These are phyloP conservation scores for Etheostoma nigrum DNA, from an alignment of 2,797 vertebrate species.

Conservation along the genomic window DNA sequence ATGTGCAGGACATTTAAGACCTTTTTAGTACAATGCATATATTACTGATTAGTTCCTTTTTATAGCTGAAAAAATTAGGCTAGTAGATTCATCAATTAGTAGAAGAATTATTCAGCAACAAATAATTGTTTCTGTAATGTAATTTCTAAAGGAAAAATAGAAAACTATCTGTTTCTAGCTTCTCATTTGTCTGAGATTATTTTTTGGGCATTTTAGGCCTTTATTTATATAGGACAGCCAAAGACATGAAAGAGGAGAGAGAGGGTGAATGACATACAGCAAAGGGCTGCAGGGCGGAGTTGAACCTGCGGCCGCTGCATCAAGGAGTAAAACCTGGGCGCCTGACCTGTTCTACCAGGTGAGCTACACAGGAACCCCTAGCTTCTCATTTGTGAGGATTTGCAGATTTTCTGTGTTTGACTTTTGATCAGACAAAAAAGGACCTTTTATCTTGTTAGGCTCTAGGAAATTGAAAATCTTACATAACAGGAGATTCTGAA, in stretches of 20 bases:
- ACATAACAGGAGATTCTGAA: background rate
- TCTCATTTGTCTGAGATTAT: background rate
- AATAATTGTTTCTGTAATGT: background rate
- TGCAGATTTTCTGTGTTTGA: background rate
- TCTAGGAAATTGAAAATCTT: background rate
- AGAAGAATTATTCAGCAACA: background rate
- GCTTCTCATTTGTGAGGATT: background rate
- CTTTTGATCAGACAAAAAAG: background rate
- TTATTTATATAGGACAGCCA: no score
- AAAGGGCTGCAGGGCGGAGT: no score
- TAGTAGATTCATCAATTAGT: no score
- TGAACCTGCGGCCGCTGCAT: no score
- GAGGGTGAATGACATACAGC: no score
- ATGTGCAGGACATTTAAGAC: background rate
- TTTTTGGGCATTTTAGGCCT: no score
- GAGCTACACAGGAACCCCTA: no score
- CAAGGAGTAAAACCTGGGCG: no score
- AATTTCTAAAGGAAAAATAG: background rate
- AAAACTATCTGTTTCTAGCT: background rate
- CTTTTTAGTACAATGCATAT: background rate
- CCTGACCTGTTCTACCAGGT: no score
- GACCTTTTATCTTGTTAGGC: background rate
- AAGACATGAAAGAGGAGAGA: no score
- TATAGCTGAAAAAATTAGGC: background rate
- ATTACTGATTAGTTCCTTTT: background rate